Evolutionary conservation across 2,113 vertebrate species (phyloP).

Genomic region (Anarhynchus alexandrinus): DNA sequence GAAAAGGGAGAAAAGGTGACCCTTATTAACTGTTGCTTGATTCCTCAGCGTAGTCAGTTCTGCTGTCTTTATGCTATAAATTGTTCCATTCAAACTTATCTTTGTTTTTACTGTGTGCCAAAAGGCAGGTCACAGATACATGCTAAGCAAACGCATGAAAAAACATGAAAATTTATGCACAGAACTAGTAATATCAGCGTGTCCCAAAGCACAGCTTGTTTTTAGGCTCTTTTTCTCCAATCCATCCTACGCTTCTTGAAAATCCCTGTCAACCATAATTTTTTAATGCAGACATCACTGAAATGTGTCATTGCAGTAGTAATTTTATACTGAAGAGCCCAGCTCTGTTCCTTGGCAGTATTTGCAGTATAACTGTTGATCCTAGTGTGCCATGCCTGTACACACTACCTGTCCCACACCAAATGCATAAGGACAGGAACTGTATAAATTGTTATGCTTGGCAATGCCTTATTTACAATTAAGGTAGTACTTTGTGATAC

Average conservation of each 20-base stretch:
- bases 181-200: not conserved
- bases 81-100: not conserved
- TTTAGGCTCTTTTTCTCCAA: not conserved
- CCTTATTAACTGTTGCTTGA: conserved; percentile 47
- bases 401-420: not conserved
- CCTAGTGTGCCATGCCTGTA: not conserved
- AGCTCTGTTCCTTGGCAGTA: not conserved
- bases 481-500: not conserved
- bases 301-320: not conserved
- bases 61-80: not conserved
- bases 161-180: not conserved
- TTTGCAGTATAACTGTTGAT: not conserved
- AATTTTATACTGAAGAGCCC: not conserved
- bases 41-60: conserved; percentile 38
- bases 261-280: not conserved
- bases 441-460: not conserved
- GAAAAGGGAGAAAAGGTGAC: conserved; percentile 99
- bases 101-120: conserved; percentile 67
- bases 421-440: not conserved
- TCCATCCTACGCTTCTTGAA: not conserved
- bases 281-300: not conserved
- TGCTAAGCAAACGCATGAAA: not conserved
- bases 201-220: not conserved
- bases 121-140: conserved; percentile 35
- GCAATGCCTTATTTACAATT: not conserved